Percentiles rank a stretch among this genome's conserved stretches.
Conservation (phyloP, 64 coral and sea anemone species). For the Montipora cactus region DNA sequence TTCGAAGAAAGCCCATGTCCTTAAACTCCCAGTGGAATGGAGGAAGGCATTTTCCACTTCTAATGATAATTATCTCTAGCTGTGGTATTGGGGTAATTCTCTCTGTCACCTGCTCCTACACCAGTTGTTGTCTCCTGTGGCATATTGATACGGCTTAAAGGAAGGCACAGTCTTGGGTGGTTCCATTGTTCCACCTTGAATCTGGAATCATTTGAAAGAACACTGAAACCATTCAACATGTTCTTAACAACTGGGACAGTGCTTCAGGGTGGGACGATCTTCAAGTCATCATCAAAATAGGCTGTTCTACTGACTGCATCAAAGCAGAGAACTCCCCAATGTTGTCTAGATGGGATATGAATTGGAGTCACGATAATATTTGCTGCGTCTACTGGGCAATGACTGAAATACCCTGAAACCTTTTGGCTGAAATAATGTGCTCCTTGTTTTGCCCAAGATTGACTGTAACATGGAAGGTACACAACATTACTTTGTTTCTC, state of each 20-base stretch:
- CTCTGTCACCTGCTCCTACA: conserved; percentile 13
- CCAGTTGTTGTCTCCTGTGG: neutral
- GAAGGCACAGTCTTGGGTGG: neutral
- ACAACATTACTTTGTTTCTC: neutral
- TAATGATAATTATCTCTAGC: too few relatives aligned
- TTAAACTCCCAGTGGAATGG: too few relatives aligned
- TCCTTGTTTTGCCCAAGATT: neutral
- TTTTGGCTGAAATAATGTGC: conserved; percentile 4
- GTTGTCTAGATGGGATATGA: neutral
- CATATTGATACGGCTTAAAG: conserved; percentile 5
- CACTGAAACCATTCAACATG: neutral
- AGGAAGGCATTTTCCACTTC: too few relatives aligned
- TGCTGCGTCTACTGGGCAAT: neutral
- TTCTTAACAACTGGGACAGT: conserved; percentile 4
- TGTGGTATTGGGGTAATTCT: too few relatives aligned
- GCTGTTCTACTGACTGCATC: neutral
- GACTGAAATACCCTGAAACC: neutral
- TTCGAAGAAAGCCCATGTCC: too few relatives aligned
- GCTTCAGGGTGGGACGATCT: neutral
- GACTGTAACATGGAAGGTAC: conserved; percentile 27
- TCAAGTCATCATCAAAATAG: neutral
- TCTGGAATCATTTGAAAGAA: neutral
- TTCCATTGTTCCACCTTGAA: neutral
- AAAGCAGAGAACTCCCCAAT: conserved; percentile 14
- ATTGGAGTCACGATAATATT: neutral